These are phyloP conservation scores for Pseudomyrmex concolor DNA, from an alignment of 1,140 invertebrate species.

Conservation along the genomic window DNA sequence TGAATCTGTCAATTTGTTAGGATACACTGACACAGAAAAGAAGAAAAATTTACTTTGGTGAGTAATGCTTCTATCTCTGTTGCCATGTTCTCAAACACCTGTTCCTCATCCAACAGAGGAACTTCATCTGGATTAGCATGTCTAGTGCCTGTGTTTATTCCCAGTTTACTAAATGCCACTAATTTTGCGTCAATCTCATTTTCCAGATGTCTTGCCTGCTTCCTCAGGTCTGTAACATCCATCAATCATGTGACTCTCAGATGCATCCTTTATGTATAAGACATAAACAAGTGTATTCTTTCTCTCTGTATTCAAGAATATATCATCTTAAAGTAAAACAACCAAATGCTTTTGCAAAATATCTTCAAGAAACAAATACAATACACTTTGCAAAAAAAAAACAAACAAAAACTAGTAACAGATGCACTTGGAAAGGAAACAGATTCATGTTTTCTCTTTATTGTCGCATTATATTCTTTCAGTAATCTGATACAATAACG, in stretches of 20 bases:
- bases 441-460: too few species aligned
- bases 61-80: conserved; percentile 96
- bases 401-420: too few species aligned
- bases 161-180: conserved; percentile 97
- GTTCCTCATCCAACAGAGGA: conserved; percentile 93
- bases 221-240: conserved; percentile 91
- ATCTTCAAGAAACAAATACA: background rate
- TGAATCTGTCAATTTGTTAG: background rate
- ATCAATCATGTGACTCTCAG: background rate
- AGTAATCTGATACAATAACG: too few species aligned
- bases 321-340: background rate
- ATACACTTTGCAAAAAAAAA: too few species aligned
- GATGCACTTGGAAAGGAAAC: too few species aligned
- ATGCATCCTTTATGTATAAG: background rate
- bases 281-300: background rate
- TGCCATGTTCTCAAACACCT: conserved; percentile 96
- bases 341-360: background rate
- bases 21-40: background rate
- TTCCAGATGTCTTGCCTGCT: conserved; percentile 96
- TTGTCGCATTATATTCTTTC: too few species aligned
- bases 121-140: conserved; percentile 89
- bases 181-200: conserved; percentile 99
- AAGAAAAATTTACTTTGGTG: conserved; percentile 88
- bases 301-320: background rate
- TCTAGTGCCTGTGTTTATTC: conserved; percentile 88